These are phyloP conservation scores for Scaptomyza montana DNA, from an alignment of 1,140 invertebrate genomes.

Conservation along the genomic window DNA sequence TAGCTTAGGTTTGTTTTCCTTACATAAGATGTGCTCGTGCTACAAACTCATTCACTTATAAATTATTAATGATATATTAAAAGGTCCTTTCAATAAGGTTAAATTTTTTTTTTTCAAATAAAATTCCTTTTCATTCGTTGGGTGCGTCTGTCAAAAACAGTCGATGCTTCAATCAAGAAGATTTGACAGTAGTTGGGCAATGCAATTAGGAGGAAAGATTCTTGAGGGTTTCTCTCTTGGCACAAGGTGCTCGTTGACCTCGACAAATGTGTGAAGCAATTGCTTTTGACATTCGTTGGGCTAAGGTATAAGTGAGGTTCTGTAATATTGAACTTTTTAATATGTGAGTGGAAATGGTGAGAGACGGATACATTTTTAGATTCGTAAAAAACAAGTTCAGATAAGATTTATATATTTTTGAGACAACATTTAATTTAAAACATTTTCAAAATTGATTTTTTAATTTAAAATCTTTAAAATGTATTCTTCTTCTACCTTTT, in stretches of 20 bases:
- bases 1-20: not conserved
- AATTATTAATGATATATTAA: constrained; percentile 79
- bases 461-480: too few species aligned
- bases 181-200: constrained; percentile 19
- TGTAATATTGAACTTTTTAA: too few species aligned
- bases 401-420: too few species aligned
- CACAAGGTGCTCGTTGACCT: not conserved
- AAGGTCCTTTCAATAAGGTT: constrained; percentile 15
- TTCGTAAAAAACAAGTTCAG: too few species aligned
- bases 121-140: constrained; percentile 1
- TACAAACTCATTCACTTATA: constrained; percentile 64
- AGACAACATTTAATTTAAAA: too few species aligned
- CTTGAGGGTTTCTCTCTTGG: not conserved
- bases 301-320: not conserved
- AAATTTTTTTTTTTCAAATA: not conserved
- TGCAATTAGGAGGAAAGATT: constrained; percentile 34
- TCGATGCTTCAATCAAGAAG: constrained; percentile 16
- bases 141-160: constrained; percentile 51
- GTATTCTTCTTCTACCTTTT: not conserved
- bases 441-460: too few species aligned
- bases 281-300: not conserved
- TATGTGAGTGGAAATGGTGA: too few species aligned
- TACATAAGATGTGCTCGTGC: constrained; percentile 9
- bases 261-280: not conserved
- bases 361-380: too few species aligned